A percentile compares a stretch with the other conserved stretches of the same genome.
phyloP scores from a whole-genome alignment of 2,797 vertebrate species.

The Gymnodraco acuticeps region DNA sequence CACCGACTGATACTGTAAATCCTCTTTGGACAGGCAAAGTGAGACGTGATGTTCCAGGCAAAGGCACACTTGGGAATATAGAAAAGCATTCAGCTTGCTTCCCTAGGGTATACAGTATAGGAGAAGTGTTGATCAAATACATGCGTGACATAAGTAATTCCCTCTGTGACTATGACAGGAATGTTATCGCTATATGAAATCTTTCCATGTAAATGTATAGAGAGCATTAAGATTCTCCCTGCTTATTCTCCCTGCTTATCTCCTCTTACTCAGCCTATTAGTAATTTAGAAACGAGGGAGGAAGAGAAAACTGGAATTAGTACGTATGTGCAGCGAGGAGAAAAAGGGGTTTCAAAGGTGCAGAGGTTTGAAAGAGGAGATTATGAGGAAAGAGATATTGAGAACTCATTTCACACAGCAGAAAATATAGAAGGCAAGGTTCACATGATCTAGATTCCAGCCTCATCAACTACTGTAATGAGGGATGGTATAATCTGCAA shows the following conservation, averaged over 20 bases:
- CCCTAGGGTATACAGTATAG: conserved; percentile 23
- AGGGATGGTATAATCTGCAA: conserved; percentile 75
- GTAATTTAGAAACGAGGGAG: conserved; percentile 10
- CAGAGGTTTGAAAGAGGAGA: conserved; percentile 33
- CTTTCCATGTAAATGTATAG: background rate
- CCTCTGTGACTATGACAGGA: conserved; percentile 12
- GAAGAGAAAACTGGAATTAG: conserved; percentile 31
- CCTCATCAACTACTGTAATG: conserved; percentile 67
- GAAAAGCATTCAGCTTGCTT: conserved; percentile 15
- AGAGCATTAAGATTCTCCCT: conserved; percentile 2
- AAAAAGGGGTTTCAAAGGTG: conserved; percentile 20
- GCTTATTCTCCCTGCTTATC: background rate
- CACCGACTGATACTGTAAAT: conserved; percentile 76
- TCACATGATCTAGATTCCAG: conserved; percentile 67
- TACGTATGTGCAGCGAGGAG: background rate
- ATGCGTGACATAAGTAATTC: conserved; percentile 1
- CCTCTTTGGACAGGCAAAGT: conserved; percentile 62
- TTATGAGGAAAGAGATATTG: conserved; percentile 50
- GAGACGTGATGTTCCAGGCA: conserved; percentile 70
- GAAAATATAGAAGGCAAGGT: conserved; percentile 45
- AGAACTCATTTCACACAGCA: conserved; percentile 52
- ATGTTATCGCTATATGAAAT: conserved; percentile 16
- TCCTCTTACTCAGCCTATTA: conserved; percentile 23
- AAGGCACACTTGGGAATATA: conserved; percentile 40
- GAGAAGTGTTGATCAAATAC: conserved; percentile 20